Conservation (phyloP, 2,888 invertebrate species). For the Mythimna lalbum region DNA sequence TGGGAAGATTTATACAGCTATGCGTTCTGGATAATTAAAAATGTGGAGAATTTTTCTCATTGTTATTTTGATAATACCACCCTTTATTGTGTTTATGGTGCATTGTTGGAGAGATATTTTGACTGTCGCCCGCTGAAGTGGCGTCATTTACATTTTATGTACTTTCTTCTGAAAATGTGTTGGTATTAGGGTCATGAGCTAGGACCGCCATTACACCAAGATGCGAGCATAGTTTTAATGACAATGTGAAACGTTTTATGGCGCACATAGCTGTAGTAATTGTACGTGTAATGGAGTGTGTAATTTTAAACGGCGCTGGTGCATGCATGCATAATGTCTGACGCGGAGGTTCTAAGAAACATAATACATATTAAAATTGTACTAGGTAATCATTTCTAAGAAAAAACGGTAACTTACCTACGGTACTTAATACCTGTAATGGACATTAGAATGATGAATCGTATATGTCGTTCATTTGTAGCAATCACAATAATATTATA, state of each 20-base stretch:
- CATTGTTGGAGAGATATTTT: constrained; percentile 53
- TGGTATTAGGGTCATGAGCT: constrained; percentile 28
- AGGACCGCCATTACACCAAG: constrained; percentile 16
- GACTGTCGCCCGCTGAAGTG: constrained; percentile 39
- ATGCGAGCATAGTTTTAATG: constrained; percentile 43
- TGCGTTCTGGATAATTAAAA: constrained; percentile 62
- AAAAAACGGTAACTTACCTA: constrained; percentile 30
- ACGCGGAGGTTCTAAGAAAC: constrained; percentile 19
- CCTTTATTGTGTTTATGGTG: constrained; percentile 58
- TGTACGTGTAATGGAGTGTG: constrained; percentile 21
- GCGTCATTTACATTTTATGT: constrained; percentile 58
- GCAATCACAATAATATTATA: not conserved
- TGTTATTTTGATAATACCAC: constrained; percentile 59
- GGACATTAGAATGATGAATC: constrained; percentile 11
- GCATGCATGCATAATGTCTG: constrained; percentile 14
- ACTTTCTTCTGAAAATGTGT: constrained; percentile 30
- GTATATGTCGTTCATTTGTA: not conserved
- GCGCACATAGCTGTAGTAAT: constrained; percentile 32
- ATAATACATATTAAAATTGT: constrained; percentile 3
- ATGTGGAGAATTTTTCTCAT: constrained; percentile 58
- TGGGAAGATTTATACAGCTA: constrained; percentile 54
- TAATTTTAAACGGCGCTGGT: constrained; percentile 29
- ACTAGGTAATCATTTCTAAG: constrained; percentile 6
- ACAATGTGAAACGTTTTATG: constrained; percentile 44
- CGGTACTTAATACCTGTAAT: not conserved